Base-by-base conservation (phyloP, 1,140 invertebrate species). In the Drosophila melanica region DNA sequence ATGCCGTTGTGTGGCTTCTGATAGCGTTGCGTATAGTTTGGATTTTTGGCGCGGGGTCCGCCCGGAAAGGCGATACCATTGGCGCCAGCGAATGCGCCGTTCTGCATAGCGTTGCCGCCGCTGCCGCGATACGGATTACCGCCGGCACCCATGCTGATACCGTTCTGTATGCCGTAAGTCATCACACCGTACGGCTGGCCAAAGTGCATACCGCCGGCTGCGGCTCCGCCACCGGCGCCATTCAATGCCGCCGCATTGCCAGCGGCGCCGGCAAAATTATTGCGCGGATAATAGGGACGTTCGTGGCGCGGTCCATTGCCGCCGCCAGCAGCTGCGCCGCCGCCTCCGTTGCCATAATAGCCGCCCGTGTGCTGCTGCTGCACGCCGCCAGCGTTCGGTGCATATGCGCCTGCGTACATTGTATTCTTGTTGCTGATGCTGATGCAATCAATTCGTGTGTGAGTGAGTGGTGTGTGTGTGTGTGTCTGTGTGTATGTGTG, bases 271-370 rank as follows among this genome's bases (percentile, higher is more conserved):
- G 69, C 75, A 37, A 65, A 71, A 23, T 66, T 64, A 47, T 72
- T 77, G 10, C 77, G 77, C 45, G 78, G 80, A 75, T 77, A 80
- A 27, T 80, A 75, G 6, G 80, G 74, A 58, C 77, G 80, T 5
- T 82, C 80, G 23, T 66, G 66, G 47, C 77, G 77, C n/a, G 66
- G 77, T 50, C 69, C 73, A 51, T 62, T 74, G 55, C 55, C 66
- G 42, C 57, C 77, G 42, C 51, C 71, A 58, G 70, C 70, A 37
- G 70, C 70, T 44, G 64, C 70, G 11, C 71, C 80, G n/a, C 63
- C 85, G 27, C 81, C 85, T n/a, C 84, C 84, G 45, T 89, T 90
- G n/a, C 85, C 77, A 51, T 84, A 84, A n/a, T 90, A 89, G 44
- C 82, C 82, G 62, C 79, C 79, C 18, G 84, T 85, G 60, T 90